A percentile compares a stretch with the other conserved stretches of the same genome.
Conservation (phyloP, 2,888 invertebrate genomes). For the Myopa testacea region DNA sequence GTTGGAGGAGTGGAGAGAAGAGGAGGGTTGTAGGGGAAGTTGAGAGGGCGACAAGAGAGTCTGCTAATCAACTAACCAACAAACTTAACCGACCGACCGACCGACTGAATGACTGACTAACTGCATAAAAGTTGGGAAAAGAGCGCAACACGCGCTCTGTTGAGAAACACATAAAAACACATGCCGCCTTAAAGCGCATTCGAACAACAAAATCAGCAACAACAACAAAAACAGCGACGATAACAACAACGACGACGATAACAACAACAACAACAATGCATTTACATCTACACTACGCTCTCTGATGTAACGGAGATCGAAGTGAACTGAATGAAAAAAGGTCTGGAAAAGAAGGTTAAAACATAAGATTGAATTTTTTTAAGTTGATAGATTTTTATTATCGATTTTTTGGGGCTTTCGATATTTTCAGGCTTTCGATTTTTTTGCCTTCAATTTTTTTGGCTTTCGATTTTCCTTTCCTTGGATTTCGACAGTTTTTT, state of each 20-base stretch:
- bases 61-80: background rate
- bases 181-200: background rate
- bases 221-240: background rate
- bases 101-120: no score
- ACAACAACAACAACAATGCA: constrained; percentile 1
- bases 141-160: background rate
- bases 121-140: background rate
- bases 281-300: background rate
- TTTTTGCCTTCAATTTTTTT: no score
- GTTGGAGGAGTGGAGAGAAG: no score
- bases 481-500: no score
- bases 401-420: no score
- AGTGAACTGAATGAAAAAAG: background rate
- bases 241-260: constrained; percentile 11
- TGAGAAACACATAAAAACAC: background rate
- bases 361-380: no score
- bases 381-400: no score
- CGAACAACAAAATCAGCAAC: background rate
- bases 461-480: no score
- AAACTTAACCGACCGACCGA: no score
- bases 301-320: constrained; percentile 2
- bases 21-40: no score
- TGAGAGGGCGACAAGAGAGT: no score
- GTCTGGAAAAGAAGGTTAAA: background rate
- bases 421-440: no score